Evolutionary conservation across 1,140 invertebrate genomes (phyloP), one percentile per base, ranked within the genome.

Genomic region (Rhopalosiphum maidis): DNA sequence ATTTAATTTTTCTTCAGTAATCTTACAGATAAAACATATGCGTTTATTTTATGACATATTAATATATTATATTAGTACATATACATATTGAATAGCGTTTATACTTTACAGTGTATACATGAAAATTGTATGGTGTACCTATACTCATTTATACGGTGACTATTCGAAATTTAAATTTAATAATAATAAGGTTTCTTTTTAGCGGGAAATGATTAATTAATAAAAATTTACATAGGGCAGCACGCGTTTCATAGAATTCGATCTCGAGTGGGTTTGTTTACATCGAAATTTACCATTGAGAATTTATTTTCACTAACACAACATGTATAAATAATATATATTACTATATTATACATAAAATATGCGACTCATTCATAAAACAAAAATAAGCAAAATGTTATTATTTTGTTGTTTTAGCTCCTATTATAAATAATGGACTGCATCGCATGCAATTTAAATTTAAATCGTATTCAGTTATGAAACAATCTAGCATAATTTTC

Each of bases 201-300:
- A 77, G 15, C 4, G 60, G n/a, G 6, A 68, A 77, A 77, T 77
- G 60, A 83, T 41, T 83, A 83, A 83, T 23, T 41, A 41, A 5
- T 25, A 41, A 11, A 43, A 86, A 86, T 86, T 89, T 89, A 37
- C 46, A 51, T 25, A 37, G n/a, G 1, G 37, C 86, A 22, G 7
- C 23, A 22, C n/a, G 23, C n/a, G 23, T 89, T 89, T 89, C 48
- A 37, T 89, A 89, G 48, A 89, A 35, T 89, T 89, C 11, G 9
- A 89, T 30, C n/a, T 8, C 22, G 87, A 35, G 87, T 89, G 87
- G 48, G 87, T 55, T 89, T 89, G 48, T 89, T 89, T 89, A 89
- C 87, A 35, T 22, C 86, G 11, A 54, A 54, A 51, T 23, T 2
- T 37, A 54, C n/a, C n/a, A 89, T 54, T 43, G 21, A 37, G n/a